phyloP scores from a whole-genome alignment of 2,113 vertebrate genomes.

The Xiphias gladius region DNA sequence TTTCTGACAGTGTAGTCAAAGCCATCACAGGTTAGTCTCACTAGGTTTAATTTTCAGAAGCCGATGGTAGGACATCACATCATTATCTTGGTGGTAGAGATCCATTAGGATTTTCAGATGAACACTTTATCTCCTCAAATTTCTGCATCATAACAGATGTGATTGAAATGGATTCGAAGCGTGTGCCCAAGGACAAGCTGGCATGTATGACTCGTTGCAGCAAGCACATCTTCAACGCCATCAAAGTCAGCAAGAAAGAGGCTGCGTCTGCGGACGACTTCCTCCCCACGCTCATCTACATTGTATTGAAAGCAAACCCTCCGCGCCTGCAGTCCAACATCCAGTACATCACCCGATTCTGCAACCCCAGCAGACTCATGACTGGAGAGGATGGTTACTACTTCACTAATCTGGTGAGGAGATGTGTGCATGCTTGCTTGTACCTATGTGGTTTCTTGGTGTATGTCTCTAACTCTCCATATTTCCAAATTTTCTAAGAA shows the following conservation, averaged over 20 bases:
- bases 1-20: constrained; percentile 95
- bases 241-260: constrained; percentile 92
- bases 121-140: not conserved
- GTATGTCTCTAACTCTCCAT: not conserved
- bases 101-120: not conserved
- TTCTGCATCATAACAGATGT: constrained; percentile 83
- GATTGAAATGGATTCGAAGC: constrained; percentile 96
- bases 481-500: not conserved
- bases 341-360: constrained; percentile 97
- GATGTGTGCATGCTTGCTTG: not conserved
- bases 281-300: constrained; percentile 95
- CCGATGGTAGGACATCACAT: not conserved
- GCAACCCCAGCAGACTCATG: constrained; percentile 95
- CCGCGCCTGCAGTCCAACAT: constrained; percentile 98
- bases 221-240: constrained; percentile 96
- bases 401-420: constrained; percentile 95
- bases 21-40: constrained; percentile 92
- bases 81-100: not conserved
- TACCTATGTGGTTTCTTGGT: not conserved
- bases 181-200: constrained; percentile 94
- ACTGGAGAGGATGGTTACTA: constrained; percentile 98
- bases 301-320: constrained; percentile 95
- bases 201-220: constrained; percentile 94
- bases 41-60: not conserved
- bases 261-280: constrained; percentile 98